These are phyloP conservation scores for Falco novaeseelandiae DNA, from an alignment of 2,797 vertebrate genomes.

Conservation along the genomic window DNA sequence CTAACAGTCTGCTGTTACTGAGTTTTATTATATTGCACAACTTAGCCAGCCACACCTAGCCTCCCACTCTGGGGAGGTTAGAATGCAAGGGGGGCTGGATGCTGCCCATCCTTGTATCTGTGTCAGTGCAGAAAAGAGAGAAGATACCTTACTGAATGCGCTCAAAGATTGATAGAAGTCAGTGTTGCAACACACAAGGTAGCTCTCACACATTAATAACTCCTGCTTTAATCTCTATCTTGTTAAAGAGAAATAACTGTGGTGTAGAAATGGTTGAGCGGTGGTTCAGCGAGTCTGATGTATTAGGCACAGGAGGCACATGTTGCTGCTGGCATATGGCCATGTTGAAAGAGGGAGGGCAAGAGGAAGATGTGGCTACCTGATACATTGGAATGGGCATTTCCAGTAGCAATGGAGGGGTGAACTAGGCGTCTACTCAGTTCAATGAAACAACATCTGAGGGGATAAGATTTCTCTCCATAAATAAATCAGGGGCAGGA, in stretches of 20 bases:
- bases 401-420: fast-evolving
- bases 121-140: neutral
- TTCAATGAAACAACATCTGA: neutral
- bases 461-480: neutral
- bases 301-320: neutral
- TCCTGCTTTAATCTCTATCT: neutral
- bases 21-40: no score
- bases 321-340: neutral
- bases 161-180: neutral
- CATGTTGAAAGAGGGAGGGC: neutral
- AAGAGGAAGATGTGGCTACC: neutral
- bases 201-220: neutral
- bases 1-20: no score
- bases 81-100: no score
- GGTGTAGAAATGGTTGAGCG: neutral
- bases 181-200: neutral
- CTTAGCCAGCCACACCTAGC: no score
- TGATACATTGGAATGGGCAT: neutral
- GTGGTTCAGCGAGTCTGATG: neutral
- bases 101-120: no score
- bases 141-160: neutral
- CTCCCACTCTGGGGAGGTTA: no score
- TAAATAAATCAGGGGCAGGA: neutral
- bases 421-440: neutral
- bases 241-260: neutral